These are phyloP conservation scores for Zaprionus lineosus DNA, from an alignment of 2,888 invertebrate genomes.

Conservation along the genomic window DNA sequence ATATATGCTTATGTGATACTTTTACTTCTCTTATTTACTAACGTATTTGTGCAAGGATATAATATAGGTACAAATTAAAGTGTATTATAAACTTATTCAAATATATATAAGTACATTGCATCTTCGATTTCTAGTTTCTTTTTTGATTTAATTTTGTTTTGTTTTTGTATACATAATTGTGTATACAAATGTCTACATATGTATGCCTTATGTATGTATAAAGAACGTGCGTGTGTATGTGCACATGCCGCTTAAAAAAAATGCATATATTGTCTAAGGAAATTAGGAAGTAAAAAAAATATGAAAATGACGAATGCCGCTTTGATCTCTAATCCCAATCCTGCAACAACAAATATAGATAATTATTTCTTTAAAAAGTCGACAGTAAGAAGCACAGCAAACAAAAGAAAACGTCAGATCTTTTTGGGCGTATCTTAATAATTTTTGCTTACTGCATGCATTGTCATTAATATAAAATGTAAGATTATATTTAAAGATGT, in stretches of 20 bases:
- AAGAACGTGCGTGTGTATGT: constrained; percentile 2
- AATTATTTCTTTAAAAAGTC: too few relatives aligned
- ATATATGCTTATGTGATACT: constrained; percentile 45
- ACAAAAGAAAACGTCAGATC: too few relatives aligned
- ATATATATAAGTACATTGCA: neutral
- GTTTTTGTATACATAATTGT: constrained; percentile 23
- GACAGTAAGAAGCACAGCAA: too few relatives aligned
- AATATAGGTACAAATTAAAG: constrained; percentile 43
- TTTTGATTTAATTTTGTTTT: constrained; percentile 19
- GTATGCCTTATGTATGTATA: constrained; percentile 8
- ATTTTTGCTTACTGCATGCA: too few relatives aligned
- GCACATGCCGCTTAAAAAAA: constrained; percentile 6
- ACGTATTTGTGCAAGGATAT: constrained; percentile 50
- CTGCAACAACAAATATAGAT: too few relatives aligned
- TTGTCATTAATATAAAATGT: too few relatives aligned
- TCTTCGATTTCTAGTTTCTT: neutral
- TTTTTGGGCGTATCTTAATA: too few relatives aligned
- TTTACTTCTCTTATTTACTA: constrained; percentile 53
- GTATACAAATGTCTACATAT: constrained; percentile 16
- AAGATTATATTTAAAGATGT: too few relatives aligned
- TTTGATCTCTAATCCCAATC: too few relatives aligned
- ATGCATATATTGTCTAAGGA: too few relatives aligned
- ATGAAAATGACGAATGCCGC: too few relatives aligned
- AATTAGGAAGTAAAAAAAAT: too few relatives aligned
- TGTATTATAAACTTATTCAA: neutral